Evolutionary conservation across 23 tunicate species (phyloP), one percentile per base, ranked within the genome.

Genomic region (Oikopleura dioica): DNA sequence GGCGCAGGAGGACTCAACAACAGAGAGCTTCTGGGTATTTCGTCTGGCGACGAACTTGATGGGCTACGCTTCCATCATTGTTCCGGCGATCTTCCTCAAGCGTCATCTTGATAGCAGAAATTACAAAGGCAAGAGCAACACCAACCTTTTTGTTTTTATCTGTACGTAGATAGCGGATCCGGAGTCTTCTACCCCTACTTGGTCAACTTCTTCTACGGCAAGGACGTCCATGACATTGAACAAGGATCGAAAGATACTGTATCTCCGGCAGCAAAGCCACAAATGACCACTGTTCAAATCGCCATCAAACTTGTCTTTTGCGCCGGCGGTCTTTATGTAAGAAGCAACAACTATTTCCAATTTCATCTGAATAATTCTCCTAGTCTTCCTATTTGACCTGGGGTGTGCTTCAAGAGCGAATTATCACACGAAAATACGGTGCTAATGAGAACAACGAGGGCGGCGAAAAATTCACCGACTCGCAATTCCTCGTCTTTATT

Each of bases 391-490:
- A 86, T 72, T 59, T 94, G 68, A 94, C 99, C 76, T 94, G 99
- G 99, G 99, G 99, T 12, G 82, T 94, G 0, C 77, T 94, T 35
- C 99, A 94, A 81, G 99, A 94, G 51, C 79, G 99, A 78, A 94
- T 94, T 1, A 94, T 94, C 87, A 94, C 99, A 21, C 77, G 35
- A 44, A 84, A 83, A 77, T 94, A 82, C 75, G 99, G 99, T 38
- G 81, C 82, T 38, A 69, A 83, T 26, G 88, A 81, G 37, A 78
- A 38, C 12, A 36, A 28, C 1, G 78, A 83, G 4, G 31, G 72
- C 26, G 99, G 99, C 0, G 99, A 94, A 77, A 94, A 94, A 75
- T 94, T 94, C 51, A 63, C 72, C 30, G 87, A 94, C 67, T 94
- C 99, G n/a, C 99, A 94, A 76, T 94, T 94, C 37, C 69, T 94